Evolutionary conservation across 2,888 invertebrate species (phyloP), one percentile per base, ranked within the genome.

Genomic region (Drosophila testacea): DNA sequence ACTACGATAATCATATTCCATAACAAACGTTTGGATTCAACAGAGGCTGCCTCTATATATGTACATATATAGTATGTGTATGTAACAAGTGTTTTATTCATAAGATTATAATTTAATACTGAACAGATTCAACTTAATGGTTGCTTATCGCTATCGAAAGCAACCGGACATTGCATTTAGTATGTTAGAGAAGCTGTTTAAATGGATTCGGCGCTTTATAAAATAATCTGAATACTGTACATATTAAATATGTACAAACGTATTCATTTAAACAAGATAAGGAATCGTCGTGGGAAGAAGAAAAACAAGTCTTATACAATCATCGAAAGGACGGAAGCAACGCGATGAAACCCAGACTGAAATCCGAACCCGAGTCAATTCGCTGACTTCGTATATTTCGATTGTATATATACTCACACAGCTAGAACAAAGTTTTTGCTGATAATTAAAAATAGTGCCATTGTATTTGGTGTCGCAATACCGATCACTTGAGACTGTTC

Each of bases 1-100:
- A 74, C 55, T 10, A 22, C 6, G 42, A 72, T 52, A 41, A n/a
- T 6, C 73, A 56, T 6, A 22, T 56, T 3, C 66, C 54, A n/a
- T 60, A 52, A 28, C 7, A 30, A 1, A 6, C 16, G 9, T 5
- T 32, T 27, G 13, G 30, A 66, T 22, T 50, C 9, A 46, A 22
- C 11, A 2, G n/a, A 28, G 9, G 34, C 32, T 32, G 22, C 22
- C 13, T 51, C 27, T 27, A 10, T 27, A 27, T 1, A 16, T 16
- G 16, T 51, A 38, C 6, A 5, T 39, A 6, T 13, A n/a, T 30
- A 13, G 4, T n/a, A 30, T 44, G 36, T 13, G 13, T 30, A 5
- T 30, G 30, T 47, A 30, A 9, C 7, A 47, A 11, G 46, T 30
- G 46, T 4, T 47, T 13, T 30, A 28, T 47, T 47, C 13, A 13